Base-by-base conservation (phyloP, 1,140 invertebrate species). In the Caenorhabditis inopinata region DNA sequence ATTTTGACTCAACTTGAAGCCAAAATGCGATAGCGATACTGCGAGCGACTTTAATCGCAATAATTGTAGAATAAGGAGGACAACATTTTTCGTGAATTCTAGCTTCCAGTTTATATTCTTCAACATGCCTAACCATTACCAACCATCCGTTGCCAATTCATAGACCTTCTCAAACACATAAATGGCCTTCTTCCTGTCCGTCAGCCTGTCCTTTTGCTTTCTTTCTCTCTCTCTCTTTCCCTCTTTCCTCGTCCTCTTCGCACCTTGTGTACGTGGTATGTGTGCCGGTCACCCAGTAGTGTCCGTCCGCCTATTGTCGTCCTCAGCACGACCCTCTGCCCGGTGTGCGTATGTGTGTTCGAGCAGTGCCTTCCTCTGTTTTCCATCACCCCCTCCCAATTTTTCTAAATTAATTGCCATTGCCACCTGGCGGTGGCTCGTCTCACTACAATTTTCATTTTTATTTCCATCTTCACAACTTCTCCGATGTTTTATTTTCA, bases 221-320 rank as follows among this genome's bases (percentile, higher is more conserved):
- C 42, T 75, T 49, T 75, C 74, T 74, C 12, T 74, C 6, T 74
- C 29, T 23, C 68, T 74, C 68, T 42, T 47, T 25, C 32, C 14
- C 68, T 74, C 68, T 74, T 25, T n/a, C 18, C 45, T 3, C 9
- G 35, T 3, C 23, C 16, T 75, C n/a, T 49, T 75, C 29, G 18
- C 74, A 47, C 74, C 74, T 75, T 75, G 45, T 75, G 45, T 49
- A 75, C 42, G 74, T 75, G 74, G 47, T 48, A 48, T 75, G 74
- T 48, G 45, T 75, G 47, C 48, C 47, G 29, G 42, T 35, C n/a
- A 14, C 14, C 29, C 74, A 29, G 25, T 48, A 27, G 74, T 29
- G 74, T 11, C 25, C 29, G 74, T 27, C 42, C 47, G 32, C 74
- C 35, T 48, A 48, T 47, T 75, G 45, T 47, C 68, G 23, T 74